A percentile compares a stretch with the other conserved stretches of the same genome.
Evolutionary conservation across 2,113 vertebrate genomes (phyloP).

Genomic region (Halichoeres trimaculatus): DNA sequence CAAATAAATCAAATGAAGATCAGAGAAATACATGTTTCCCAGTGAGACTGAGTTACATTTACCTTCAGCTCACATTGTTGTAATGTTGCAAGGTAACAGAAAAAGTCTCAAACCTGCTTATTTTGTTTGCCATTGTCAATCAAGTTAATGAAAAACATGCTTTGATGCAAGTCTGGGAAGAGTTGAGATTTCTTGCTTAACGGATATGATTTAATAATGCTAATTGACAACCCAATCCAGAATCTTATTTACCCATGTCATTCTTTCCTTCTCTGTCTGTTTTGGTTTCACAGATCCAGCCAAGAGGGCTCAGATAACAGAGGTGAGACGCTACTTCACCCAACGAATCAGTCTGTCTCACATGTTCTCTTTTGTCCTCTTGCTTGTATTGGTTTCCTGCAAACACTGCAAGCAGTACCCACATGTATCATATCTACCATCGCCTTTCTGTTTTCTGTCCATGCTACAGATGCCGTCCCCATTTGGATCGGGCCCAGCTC

Average conservation of each 20-base stretch:
- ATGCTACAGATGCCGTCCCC: conserved; percentile 83
- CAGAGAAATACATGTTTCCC: background rate
- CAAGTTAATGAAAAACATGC: no score
- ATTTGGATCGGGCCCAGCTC: conserved; percentile 80
- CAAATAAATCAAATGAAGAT: background rate
- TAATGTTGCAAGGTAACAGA: background rate
- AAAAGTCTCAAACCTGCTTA: background rate
- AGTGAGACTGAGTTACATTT: background rate
- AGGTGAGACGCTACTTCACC: conserved; percentile 72
- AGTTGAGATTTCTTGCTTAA: no score
- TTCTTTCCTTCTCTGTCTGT: conserved; percentile 30
- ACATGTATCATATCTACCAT: no score
- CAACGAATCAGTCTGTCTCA: background rate
- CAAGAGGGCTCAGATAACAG: conserved; percentile 75
- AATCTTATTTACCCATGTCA: conserved; percentile 8
- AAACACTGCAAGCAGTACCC: background rate
- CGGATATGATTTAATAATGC: no score
- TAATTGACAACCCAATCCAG: no score
- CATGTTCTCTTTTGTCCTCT: conserved; percentile 8
- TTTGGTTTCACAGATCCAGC: conserved; percentile 70
- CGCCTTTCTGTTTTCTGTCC: background rate
- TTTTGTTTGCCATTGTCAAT: no score
- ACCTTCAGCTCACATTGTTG: background rate
- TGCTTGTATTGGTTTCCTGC: background rate
- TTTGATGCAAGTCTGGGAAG: no score